These are phyloP conservation scores for Microcebus jonahi DNA, from an alignment of 2,113 vertebrate species.

Conservation along the genomic window DNA sequence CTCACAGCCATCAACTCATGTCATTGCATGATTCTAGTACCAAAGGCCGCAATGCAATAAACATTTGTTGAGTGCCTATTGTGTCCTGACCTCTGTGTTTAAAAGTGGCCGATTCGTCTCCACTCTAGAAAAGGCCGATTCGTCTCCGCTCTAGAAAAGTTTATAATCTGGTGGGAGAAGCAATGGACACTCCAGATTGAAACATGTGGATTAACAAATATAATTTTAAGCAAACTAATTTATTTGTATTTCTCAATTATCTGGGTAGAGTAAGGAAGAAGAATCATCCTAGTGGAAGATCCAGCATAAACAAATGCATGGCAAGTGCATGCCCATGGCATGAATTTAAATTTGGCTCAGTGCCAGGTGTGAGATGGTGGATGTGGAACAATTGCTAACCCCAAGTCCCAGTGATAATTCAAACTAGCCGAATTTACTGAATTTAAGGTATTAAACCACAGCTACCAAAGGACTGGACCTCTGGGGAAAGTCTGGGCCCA, in stretches of 20 bases:
- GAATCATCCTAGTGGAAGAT: not conserved
- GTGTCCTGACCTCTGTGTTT: not conserved
- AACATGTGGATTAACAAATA: not conserved
- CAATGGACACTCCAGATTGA: not conserved
- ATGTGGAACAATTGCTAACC: not conserved
- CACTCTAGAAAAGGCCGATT: not conserved
- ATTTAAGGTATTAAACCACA: not conserved
- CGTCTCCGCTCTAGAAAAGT: not conserved
- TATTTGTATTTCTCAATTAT: not conserved
- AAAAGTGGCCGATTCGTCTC: not conserved
- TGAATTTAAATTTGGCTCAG: not conserved
- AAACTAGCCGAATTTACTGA: not conserved
- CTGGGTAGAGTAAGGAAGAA: not conserved
- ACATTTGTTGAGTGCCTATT: not conserved
- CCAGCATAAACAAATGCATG: not conserved
- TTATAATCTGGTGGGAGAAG: not conserved
- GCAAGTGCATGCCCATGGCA: accelerated
- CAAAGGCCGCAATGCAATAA: not conserved
- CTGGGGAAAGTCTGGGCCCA: not conserved
- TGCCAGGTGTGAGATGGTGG: not conserved
- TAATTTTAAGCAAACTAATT: not conserved
- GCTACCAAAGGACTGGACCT: not conserved
- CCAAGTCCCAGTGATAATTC: not conserved
- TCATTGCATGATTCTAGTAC: not conserved
- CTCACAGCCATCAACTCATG: not conserved